A percentile compares a stretch with the other conserved stretches of the same genome.
These are phyloP conservation scores for Hypsopygia costalis DNA, from an alignment of 2,888 invertebrate species.

Conservation along the genomic window DNA sequence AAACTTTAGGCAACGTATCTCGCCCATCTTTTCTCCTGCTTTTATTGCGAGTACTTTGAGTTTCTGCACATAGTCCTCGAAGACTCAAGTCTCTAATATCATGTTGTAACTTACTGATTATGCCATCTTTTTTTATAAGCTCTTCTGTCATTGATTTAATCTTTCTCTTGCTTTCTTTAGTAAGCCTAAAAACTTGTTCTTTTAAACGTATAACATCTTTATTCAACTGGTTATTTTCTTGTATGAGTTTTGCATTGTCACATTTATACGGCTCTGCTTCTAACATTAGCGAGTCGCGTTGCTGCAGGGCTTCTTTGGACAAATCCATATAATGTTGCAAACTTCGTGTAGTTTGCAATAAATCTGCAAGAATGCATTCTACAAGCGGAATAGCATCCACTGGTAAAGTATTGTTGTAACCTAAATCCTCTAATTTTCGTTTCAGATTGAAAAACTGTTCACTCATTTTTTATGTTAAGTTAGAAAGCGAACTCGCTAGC, in stretches of 20 bases:
- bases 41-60: slow-evolving; percentile 65
- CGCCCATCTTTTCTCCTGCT: slow-evolving; percentile 54
- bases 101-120: slow-evolving; percentile 63
- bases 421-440: slow-evolving; percentile 89
- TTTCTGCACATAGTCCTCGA: slow-evolving; percentile 67
- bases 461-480: slow-evolving; percentile 66
- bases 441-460: slow-evolving; percentile 72
- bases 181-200: slow-evolving; percentile 82
- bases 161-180: slow-evolving; percentile 82
- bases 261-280: slow-evolving; percentile 90
- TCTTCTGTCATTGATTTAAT: slow-evolving; percentile 83
- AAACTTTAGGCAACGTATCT: slow-evolving; percentile 35
- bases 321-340: slow-evolving; percentile 90
- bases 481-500: too few species aligned
- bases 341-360: slow-evolving; percentile 93
- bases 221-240: slow-evolving; percentile 88
- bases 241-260: slow-evolving; percentile 87
- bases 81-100: slow-evolving; percentile 65
- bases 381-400: slow-evolving; percentile 90
- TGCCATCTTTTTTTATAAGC: slow-evolving; percentile 74
- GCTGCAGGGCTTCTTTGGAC: slow-evolving; percentile 85
- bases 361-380: slow-evolving; percentile 89
- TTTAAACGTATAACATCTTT: slow-evolving; percentile 82
- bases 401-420: slow-evolving; percentile 88
- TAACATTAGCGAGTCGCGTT: slow-evolving; percentile 84